Evolutionary conservation across 2,888 invertebrate genomes (phyloP).

Genomic region (Cabera pusaria): DNA sequence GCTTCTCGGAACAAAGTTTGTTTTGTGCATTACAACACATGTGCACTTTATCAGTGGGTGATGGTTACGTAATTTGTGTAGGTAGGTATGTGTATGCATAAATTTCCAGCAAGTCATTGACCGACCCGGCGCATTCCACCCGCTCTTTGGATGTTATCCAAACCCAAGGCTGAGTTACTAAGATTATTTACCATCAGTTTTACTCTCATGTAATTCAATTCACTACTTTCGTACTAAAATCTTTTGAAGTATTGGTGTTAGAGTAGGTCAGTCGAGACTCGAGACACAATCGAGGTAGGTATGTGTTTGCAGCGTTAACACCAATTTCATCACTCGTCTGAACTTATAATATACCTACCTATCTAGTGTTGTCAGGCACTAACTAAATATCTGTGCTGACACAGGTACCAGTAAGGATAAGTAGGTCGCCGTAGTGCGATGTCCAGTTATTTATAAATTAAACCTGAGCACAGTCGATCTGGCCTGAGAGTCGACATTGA

Average conservation of each 20-base stretch:
- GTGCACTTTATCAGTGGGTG: slow-evolving; percentile 13
- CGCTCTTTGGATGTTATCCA: slow-evolving; percentile 42
- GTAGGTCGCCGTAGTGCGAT: slow-evolving; percentile 2
- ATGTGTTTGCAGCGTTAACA: slow-evolving; percentile 30
- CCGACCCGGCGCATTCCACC: slow-evolving; percentile 36
- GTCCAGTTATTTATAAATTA: slow-evolving; percentile 8
- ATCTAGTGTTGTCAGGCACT: slow-evolving; percentile 4
- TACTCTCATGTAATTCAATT: slow-evolving; percentile 16
- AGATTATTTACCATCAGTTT: slow-evolving; percentile 16
- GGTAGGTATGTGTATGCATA: slow-evolving; percentile 32
- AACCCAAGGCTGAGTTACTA: slow-evolving; percentile 26
- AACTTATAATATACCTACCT: too few relatives aligned
- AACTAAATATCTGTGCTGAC: slow-evolving; percentile 8
- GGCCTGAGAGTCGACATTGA: slow-evolving; percentile 26
- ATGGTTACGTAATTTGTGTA: slow-evolving; percentile 12
- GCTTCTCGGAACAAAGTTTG: slow-evolving; percentile 10
- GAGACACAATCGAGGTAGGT: too few relatives aligned
- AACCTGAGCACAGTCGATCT: slow-evolving; percentile 13
- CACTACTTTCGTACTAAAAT: slow-evolving; percentile 11
- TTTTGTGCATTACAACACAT: slow-evolving; percentile 5
- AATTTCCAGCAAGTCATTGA: slow-evolving; percentile 52
- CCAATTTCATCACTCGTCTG: slow-evolving; percentile 22
- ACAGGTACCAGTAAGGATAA: slow-evolving; percentile 1
- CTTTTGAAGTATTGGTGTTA: slow-evolving; percentile 10
- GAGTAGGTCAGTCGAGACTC: too few relatives aligned